Evolutionary conservation across 2,888 invertebrate genomes (phyloP).

Genomic region (Meiosimyza platycephala): DNA sequence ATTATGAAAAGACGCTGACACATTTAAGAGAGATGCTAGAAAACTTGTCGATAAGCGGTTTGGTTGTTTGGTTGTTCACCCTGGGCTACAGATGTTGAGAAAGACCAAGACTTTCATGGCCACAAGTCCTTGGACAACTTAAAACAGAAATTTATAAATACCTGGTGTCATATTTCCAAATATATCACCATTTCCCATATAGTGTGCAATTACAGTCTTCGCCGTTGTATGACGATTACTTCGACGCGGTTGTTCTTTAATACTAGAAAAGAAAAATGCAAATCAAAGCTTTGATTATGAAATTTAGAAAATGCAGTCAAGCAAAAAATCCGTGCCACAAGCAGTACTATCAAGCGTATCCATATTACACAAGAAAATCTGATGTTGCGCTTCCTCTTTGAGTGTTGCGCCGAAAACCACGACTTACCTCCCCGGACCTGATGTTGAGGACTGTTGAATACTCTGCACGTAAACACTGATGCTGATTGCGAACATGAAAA

Average conservation of each 20-base stretch:
- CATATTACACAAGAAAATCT: background rate
- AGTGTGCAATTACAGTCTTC: conserved; percentile 82
- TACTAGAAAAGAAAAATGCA: conserved; percentile 23
- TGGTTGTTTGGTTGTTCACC: no score
- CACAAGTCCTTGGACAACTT: conserved; percentile 31
- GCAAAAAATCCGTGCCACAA: background rate
- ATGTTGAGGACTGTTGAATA: conserved; percentile 48
- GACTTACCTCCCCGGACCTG: conserved; percentile 18
- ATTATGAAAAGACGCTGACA: no score
- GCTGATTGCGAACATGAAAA: conserved; percentile 67
- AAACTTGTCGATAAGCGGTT: no score
- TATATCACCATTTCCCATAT: conserved; percentile 83
- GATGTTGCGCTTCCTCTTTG: background rate
- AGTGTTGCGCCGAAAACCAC: background rate
- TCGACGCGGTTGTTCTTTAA: conserved; percentile 58
- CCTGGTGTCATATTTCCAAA: conserved; percentile 85
- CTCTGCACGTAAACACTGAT: conserved; percentile 66
- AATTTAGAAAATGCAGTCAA: background rate
- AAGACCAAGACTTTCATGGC: no score
- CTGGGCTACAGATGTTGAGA: no score
- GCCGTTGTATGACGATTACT: conserved; percentile 39
- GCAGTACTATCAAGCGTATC: background rate
- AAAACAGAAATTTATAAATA: conserved; percentile 58
- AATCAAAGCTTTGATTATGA: background rate
- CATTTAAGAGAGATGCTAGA: no score